Conservation (phyloP, 2,888 invertebrate genomes). For the Synergus itoensis region DNA sequence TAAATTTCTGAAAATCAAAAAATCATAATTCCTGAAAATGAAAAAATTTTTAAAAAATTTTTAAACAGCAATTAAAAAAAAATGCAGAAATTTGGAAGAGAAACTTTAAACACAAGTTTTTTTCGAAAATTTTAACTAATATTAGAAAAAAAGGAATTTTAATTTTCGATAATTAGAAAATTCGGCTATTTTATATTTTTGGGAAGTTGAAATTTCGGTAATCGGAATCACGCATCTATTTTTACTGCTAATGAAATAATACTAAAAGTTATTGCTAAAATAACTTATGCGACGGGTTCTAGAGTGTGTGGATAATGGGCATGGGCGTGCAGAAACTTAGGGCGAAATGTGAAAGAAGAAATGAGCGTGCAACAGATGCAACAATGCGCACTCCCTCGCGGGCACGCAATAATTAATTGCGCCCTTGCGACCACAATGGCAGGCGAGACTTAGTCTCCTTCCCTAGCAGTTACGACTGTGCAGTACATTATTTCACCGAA, state of each 20-base stretch:
- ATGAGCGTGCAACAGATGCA: constrained; percentile 65
- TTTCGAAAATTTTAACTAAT: no score
- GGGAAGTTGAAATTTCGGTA: no score
- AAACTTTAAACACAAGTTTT: no score
- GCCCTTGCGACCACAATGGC: constrained; percentile 69
- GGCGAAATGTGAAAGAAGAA: constrained; percentile 49
- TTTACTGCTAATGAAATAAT: neutral
- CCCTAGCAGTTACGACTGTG: constrained; percentile 45
- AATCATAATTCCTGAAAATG: no score
- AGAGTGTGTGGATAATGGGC: neutral
- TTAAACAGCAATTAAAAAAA: no score
- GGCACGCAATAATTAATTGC: constrained; percentile 75
- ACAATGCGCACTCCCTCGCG: constrained; percentile 67
- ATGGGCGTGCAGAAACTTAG: constrained; percentile 29
- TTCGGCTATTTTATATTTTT: no score
- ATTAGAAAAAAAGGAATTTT: no score
- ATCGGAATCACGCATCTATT: no score
- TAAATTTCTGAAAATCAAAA: no score
- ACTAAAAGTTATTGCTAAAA: neutral
- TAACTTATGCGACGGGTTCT: neutral
- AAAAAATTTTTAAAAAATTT: no score
- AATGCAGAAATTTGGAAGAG: no score
- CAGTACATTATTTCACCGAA: constrained; percentile 63
- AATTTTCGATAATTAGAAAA: no score
- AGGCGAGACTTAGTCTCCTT: constrained; percentile 54